Evolutionary conservation across 2,113 vertebrate species (phyloP).

Genomic region (Archilochus colubris): DNA sequence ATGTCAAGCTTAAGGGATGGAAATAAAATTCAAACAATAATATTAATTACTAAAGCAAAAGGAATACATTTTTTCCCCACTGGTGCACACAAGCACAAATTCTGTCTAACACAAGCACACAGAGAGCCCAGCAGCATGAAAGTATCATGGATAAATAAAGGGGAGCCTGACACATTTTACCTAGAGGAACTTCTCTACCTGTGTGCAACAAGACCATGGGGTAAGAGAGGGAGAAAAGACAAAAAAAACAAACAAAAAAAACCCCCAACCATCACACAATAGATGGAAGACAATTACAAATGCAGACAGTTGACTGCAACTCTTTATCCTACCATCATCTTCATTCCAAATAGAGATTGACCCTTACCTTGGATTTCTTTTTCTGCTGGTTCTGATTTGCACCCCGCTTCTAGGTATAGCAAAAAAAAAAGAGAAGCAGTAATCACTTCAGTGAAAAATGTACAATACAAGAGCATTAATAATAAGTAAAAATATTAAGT

Average conservation of each 20-base stretch:
- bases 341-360: background rate
- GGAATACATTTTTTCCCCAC: background rate
- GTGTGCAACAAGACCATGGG: background rate
- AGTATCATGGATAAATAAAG: background rate
- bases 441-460: background rate
- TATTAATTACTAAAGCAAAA: background rate
- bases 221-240: background rate
- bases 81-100: background rate
- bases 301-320: background rate
- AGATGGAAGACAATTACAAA: background rate
- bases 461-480: background rate
- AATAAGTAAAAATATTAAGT: background rate
- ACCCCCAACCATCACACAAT: background rate
- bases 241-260: background rate
- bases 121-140: background rate
- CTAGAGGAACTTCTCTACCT: background rate
- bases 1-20: background rate
- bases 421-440: slow-evolving; percentile 41
- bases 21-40: background rate
- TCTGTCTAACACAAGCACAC: background rate
- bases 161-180: background rate
- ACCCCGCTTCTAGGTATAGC: slow-evolving; percentile 72
- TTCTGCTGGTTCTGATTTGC: slow-evolving; percentile 81
- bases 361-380: slow-evolving; percentile 82
- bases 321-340: background rate